Evolutionary conservation across 2,888 invertebrate species (phyloP).

Genomic region (Argyresthia goedartella): DNA sequence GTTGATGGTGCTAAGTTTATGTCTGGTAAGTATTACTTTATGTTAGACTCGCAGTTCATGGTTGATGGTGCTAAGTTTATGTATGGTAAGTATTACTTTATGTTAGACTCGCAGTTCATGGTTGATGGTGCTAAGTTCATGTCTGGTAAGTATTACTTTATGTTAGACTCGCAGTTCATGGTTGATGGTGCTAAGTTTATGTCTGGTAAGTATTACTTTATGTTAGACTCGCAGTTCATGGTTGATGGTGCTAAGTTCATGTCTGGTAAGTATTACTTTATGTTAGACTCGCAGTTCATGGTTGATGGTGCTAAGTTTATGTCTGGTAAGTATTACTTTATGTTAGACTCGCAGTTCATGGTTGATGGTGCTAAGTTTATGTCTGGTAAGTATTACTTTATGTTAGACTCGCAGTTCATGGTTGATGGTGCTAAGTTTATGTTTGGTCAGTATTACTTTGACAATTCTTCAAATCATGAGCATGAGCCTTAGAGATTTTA

Average conservation of each 20-base stretch:
- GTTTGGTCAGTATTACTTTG: slow-evolving; percentile 73
- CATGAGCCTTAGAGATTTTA: neutral
- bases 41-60: slow-evolving; percentile 97
- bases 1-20: slow-evolving; percentile 95
- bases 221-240: slow-evolving; percentile 97
- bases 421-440: slow-evolving; percentile 95
- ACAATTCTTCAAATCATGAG: neutral
- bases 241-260: slow-evolving; percentile 95
- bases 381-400: slow-evolving; percentile 90
- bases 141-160: slow-evolving; percentile 90
- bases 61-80: slow-evolving; percentile 95
- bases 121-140: slow-evolving; percentile 95
- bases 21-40: slow-evolving; percentile 90
- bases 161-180: slow-evolving; percentile 97
- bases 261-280: slow-evolving; percentile 90
- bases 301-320: slow-evolving; percentile 95
- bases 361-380: slow-evolving; percentile 95
- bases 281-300: slow-evolving; percentile 97
- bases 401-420: slow-evolving; percentile 97
- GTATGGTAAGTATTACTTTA: slow-evolving; percentile 90
- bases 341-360: slow-evolving; percentile 97
- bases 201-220: slow-evolving; percentile 90
- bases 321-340: slow-evolving; percentile 90
- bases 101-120: slow-evolving; percentile 97
- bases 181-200: slow-evolving; percentile 95